Evolutionary conservation across 92 coral and sea anemone species (phyloP).

Genomic region (Porites rus): DNA sequence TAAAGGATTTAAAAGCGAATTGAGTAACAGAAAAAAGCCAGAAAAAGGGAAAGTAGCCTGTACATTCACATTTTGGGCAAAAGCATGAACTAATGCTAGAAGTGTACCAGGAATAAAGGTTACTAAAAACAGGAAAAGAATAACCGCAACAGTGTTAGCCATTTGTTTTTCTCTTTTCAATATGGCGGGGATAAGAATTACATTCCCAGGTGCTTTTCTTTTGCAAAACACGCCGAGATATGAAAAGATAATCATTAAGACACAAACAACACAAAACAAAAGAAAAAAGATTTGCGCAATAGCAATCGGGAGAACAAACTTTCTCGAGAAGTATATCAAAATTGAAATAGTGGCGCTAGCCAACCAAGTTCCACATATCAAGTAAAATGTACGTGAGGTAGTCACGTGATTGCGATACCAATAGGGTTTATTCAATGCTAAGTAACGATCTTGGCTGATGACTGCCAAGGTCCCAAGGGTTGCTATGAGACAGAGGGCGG

Average conservation of each 20-base stretch:
- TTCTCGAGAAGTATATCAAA: not conserved
- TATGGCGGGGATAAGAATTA: not conserved
- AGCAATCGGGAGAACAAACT: not conserved
- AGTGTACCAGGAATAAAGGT: not conserved
- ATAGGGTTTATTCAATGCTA: not conserved
- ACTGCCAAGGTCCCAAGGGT: not conserved
- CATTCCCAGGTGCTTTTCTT: not conserved
- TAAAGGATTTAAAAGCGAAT: not conserved
- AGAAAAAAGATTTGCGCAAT: not conserved
- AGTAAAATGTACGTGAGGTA: slow-evolving; percentile 1
- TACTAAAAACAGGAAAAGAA: not conserved
- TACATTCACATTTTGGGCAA: not conserved
- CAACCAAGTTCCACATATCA: slow-evolving; percentile 5
- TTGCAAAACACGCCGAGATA: not conserved
- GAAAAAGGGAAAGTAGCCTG: not conserved
- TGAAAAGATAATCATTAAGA: not conserved
- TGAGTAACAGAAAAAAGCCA: not conserved
- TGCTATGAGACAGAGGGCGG: not conserved
- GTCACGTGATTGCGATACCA: slow-evolving; percentile 19
- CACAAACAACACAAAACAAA: slow-evolving; percentile 1
- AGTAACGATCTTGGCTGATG: slow-evolving; percentile 1
- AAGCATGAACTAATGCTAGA: not conserved
- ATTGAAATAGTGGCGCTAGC: not conserved
- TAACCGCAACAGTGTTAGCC: not conserved
- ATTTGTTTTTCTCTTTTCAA: not conserved